Conservation (phyloP, 2,888 invertebrate genomes). For the Taphrorychus bicolor region DNA sequence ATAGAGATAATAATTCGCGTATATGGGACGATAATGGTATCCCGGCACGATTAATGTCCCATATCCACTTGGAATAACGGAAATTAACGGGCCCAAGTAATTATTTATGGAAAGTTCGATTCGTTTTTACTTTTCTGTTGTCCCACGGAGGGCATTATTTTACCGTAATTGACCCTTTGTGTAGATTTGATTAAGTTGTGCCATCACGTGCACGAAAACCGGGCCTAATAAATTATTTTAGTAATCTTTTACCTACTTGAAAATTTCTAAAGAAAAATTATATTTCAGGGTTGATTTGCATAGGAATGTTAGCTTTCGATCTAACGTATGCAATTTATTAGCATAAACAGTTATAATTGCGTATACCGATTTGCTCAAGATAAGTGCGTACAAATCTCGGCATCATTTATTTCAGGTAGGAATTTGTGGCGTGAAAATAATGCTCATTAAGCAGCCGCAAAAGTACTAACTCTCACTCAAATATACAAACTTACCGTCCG, state of each 20-base stretch:
- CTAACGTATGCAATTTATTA: constrained; percentile 7
- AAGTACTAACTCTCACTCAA: background rate
- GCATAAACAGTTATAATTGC: constrained; percentile 6
- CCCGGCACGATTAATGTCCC: constrained; percentile 28
- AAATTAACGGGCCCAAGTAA: constrained; percentile 39
- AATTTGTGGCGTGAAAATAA: background rate
- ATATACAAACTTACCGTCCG: constrained; percentile 68
- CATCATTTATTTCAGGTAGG: background rate
- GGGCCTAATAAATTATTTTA: too few species aligned
- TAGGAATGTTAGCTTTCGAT: constrained; percentile 3
- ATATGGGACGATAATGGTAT: constrained; percentile 37
- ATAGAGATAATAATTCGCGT: constrained; percentile 36
- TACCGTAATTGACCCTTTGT: constrained; percentile 12
- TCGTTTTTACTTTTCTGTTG: constrained; percentile 19
- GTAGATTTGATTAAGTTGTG: constrained; percentile 18
- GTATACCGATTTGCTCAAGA: constrained; percentile 4
- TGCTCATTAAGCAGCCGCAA: background rate
- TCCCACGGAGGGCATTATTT: constrained; percentile 21
- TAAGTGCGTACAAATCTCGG: background rate
- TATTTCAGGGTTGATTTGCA: constrained; percentile 5
- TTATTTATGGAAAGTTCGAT: constrained; percentile 34
- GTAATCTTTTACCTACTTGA: too few species aligned
- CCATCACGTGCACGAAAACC: constrained; percentile 6
- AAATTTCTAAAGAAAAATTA: background rate
- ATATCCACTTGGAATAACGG: constrained; percentile 37